Conservation (phyloP, 2,113 vertebrate genomes). For the Acanthisitta chloris region DNA sequence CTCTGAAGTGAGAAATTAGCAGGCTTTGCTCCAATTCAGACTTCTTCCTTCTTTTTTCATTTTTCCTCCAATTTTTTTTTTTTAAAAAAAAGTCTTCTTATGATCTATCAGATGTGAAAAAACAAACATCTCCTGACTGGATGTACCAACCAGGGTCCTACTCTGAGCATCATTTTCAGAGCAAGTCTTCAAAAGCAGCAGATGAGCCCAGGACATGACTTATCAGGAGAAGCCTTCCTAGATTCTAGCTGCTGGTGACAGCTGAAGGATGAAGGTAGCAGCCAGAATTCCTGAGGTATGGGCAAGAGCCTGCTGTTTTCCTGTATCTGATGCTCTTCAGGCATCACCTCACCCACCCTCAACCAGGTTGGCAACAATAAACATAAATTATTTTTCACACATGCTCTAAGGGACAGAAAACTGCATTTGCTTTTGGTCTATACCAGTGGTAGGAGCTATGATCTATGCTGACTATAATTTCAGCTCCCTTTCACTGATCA, state of each 20-base stretch:
- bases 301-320: background rate
- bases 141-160: background rate
- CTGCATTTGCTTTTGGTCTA: background rate
- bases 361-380: background rate
- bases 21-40: background rate
- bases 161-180: background rate
- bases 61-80: background rate
- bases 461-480: background rate
- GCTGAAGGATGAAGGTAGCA: background rate
- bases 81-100: background rate
- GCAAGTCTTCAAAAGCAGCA: background rate
- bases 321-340: background rate
- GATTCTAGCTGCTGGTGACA: background rate
- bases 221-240: background rate
- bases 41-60: background rate
- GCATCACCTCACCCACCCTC: background rate
- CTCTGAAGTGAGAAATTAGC: background rate
- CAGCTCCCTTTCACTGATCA: background rate
- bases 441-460: accelerated
- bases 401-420: background rate
- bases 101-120: background rate
- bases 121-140: background rate
- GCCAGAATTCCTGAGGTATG: background rate
- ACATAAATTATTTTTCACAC: accelerated
- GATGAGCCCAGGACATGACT: background rate